These are phyloP conservation scores for Galeopterus variegatus DNA, from an alignment of 2,113 vertebrate species.

Conservation along the genomic window DNA sequence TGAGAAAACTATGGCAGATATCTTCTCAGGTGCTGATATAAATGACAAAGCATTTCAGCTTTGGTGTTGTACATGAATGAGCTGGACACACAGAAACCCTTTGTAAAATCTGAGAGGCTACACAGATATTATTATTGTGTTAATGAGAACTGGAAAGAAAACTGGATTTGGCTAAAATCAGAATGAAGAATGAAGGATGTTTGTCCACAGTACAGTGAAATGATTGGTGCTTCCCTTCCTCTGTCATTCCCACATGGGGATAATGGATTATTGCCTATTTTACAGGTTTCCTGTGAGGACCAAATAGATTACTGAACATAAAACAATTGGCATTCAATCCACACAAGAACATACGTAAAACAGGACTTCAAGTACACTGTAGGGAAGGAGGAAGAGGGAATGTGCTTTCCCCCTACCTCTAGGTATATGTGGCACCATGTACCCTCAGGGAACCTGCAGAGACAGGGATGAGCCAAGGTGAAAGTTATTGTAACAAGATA, in stretches of 20 bases:
- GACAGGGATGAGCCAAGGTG: neutral
- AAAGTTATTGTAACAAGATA: neutral
- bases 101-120: neutral
- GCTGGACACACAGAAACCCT: neutral
- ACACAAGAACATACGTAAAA: neutral
- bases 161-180: neutral
- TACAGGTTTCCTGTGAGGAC: neutral
- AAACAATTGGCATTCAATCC: neutral
- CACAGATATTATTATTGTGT: neutral
- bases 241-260: neutral
- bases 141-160: conserved; percentile 2
- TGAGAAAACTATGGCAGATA: neutral
- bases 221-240: neutral
- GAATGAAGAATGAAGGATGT: neutral
- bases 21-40: neutral
- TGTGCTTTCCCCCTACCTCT: neutral
- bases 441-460: neutral
- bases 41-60: conserved; percentile 10
- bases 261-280: neutral
- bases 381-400: neutral
- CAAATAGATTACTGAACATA: neutral
- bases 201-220: neutral
- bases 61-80: neutral
- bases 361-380: neutral
- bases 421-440: fast-evolving